Conservation (phyloP, 2,888 invertebrate genomes). For the Therioaphis trifolii region DNA sequence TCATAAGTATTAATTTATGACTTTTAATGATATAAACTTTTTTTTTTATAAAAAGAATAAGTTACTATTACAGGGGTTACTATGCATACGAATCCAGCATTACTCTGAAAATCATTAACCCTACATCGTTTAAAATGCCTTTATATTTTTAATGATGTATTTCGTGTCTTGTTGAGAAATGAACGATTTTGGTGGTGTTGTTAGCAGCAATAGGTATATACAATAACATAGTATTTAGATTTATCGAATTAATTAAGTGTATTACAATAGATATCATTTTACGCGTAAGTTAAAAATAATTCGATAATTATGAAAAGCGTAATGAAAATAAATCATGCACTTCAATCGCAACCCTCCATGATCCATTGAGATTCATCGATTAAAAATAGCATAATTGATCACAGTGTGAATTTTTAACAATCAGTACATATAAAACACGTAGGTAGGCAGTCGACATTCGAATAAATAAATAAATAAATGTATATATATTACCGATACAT, state of each 20-base stretch:
- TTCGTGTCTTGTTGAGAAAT: neutral
- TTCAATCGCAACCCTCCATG: neutral
- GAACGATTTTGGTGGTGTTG: neutral
- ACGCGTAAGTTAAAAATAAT: neutral
- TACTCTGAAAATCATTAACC: conserved; percentile 8
- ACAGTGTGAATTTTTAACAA: neutral
- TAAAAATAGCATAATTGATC: conserved; percentile 1
- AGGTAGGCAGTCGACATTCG: neutral
- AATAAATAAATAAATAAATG: neutral
- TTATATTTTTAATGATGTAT: conserved; percentile 8
- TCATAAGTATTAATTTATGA: too few species aligned
- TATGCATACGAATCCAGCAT: too few species aligned
- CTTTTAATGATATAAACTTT: neutral
- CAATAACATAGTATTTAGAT: neutral
- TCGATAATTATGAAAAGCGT: neutral
- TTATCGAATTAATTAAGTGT: neutral
- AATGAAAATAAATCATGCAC: neutral
- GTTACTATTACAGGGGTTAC: too few species aligned
- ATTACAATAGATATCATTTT: too few species aligned
- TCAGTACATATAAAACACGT: neutral
- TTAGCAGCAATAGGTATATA: neutral
- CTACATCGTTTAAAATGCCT: neutral
- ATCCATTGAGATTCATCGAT: neutral
- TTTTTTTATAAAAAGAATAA: neutral
- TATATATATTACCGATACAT: too few species aligned